Conservation (phyloP, 2,113 vertebrate species). For the Colossoma macropomum region DNA sequence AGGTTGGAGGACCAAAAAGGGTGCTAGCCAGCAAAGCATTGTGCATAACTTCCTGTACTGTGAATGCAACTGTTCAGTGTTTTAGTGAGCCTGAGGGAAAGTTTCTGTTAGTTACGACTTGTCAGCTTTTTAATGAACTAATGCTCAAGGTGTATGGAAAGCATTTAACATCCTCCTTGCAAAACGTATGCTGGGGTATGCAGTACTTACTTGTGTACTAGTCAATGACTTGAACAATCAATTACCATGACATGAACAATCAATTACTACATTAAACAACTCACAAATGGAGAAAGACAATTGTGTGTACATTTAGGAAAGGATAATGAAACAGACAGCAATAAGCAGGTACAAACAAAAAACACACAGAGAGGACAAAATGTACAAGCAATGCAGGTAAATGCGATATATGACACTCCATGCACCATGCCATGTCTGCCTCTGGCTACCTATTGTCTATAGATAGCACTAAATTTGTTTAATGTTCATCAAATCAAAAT, state of each 20-base stretch:
- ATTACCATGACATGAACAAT: not conserved
- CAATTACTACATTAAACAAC: not conserved
- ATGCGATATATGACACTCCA: not conserved
- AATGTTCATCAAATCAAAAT: not conserved
- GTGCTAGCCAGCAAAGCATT: not conserved
- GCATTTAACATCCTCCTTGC: too few species aligned
- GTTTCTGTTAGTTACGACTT: not conserved
- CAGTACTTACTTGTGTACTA: not conserved
- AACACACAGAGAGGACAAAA: not conserved
- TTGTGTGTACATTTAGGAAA: not conserved
- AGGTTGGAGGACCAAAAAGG: not conserved
- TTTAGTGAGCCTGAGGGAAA: not conserved
- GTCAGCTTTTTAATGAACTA: not conserved
- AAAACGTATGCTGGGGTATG: too few species aligned
- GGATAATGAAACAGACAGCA: not conserved
- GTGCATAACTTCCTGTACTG: not conserved
- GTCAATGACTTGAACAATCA: not conserved
- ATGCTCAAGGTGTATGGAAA: too few species aligned
- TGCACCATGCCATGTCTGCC: not conserved
- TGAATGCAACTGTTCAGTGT: not conserved
- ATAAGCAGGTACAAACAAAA: not conserved
- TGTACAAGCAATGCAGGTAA: not conserved
- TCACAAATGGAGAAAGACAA: not conserved
- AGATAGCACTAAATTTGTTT: not conserved
- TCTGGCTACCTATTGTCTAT: not conserved